A percentile compares a stretch with the other conserved stretches of the same genome.
phyloP scores from a whole-genome alignment of 2,888 invertebrate species.

The Subacronicta megacephala region DNA sequence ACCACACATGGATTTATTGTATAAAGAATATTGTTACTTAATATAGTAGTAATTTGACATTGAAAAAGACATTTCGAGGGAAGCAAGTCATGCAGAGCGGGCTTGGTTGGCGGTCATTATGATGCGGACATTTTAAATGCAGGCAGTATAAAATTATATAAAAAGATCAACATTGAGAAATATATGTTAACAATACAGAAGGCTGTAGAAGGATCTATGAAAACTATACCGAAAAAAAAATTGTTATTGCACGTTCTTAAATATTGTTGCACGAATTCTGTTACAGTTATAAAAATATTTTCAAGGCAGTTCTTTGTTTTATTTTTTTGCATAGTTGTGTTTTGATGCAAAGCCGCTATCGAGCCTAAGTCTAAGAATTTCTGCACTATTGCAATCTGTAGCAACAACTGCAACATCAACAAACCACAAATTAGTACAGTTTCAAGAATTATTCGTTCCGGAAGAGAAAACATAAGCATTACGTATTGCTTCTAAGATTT shows the following conservation, averaged over 20 bases:
- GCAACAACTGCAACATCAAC: slow-evolving; percentile 31
- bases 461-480: slow-evolving; percentile 28
- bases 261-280: neutral
- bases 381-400: slow-evolving; percentile 22
- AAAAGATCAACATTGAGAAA: neutral
- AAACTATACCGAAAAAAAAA: neutral
- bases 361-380: slow-evolving; percentile 10
- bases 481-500: slow-evolving; percentile 13
- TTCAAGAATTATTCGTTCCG: slow-evolving; percentile 44
- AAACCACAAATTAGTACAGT: slow-evolving; percentile 46
- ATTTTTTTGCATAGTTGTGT: neutral
- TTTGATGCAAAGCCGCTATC: neutral
- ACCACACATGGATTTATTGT: slow-evolving; percentile 1
- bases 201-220: neutral
- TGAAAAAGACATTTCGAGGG: slow-evolving; percentile 40
- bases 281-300: neutral
- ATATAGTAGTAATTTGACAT: slow-evolving; percentile 26
- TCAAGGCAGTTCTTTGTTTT: slow-evolving; percentile 1
- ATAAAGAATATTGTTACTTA: slow-evolving; percentile 17
- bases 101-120: slow-evolving; percentile 22
- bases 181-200: neutral
- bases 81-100: slow-evolving; percentile 42
- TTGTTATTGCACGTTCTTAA: neutral
- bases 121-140: slow-evolving; percentile 9
- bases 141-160: slow-evolving; percentile 10